Evolutionary conservation across 2,797 vertebrate species (phyloP).

Genomic region (Melanotaenia boesemani): DNA sequence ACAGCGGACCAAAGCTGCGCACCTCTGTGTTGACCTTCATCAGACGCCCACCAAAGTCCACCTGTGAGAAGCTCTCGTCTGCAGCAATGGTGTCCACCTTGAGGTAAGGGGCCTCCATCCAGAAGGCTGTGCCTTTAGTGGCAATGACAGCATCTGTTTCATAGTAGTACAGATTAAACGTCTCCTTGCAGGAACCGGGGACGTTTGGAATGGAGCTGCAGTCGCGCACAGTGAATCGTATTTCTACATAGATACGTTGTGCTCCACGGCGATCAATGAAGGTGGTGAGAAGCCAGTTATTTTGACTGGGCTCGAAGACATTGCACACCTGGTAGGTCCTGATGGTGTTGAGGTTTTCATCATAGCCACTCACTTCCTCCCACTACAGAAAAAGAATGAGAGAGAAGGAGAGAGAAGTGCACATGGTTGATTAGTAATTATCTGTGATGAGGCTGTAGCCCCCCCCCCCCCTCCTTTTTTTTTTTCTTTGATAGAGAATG

Average conservation of each 20-base stretch:
- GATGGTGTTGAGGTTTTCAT: constrained; percentile 99
- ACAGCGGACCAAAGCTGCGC: constrained; percentile 95
- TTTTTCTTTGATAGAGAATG: constrained; percentile 24
- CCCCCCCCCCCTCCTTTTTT: not conserved
- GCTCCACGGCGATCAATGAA: constrained; percentile 93
- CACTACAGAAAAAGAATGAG: constrained; percentile 81
- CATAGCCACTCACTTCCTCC: constrained; percentile 99
- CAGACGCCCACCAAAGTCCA: constrained; percentile 96
- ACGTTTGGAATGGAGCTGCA: constrained; percentile 99
- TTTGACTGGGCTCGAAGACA: constrained; percentile 97
- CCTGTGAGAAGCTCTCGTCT: constrained; percentile 98
- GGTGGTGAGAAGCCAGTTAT: constrained; percentile 99
- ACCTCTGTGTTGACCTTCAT: constrained; percentile 99
- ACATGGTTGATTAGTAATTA: constrained; percentile 50
- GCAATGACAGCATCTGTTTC: constrained; percentile 95
- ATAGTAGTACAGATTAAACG: constrained; percentile 98
- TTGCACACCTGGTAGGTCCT: constrained; percentile 99
- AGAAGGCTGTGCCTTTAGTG: constrained; percentile 95
- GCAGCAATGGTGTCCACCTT: constrained; percentile 99
- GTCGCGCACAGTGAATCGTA: constrained; percentile 97
- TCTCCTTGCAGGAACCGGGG: constrained; percentile 98
- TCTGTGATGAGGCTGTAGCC: constrained; percentile 4
- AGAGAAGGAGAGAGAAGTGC: constrained; percentile 14
- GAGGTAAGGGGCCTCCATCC: constrained; percentile 98
- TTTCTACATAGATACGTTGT: constrained; percentile 97